These are phyloP conservation scores for Creontiades dilutus DNA, from an alignment of 2,888 invertebrate genomes.

Conservation along the genomic window DNA sequence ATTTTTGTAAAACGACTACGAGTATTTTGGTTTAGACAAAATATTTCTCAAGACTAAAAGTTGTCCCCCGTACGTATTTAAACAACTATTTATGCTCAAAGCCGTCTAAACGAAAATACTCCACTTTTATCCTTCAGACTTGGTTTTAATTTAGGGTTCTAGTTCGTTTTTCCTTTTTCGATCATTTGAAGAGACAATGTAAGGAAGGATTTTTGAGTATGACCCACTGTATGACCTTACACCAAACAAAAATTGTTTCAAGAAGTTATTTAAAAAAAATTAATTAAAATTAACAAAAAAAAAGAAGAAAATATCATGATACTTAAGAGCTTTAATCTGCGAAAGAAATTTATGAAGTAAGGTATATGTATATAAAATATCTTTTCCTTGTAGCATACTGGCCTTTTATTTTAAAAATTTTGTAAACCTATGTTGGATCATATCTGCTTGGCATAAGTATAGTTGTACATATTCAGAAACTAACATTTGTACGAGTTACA, in stretches of 20 bases:
- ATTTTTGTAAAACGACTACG: constrained; percentile 33
- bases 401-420: constrained; percentile 72
- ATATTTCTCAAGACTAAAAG: constrained; percentile 62
- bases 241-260: constrained; percentile 57
- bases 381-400: constrained; percentile 74
- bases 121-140: neutral
- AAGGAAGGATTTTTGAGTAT: neutral
- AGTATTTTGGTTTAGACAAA: constrained; percentile 66
- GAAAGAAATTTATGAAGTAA: constrained; percentile 72
- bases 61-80: constrained; percentile 59
- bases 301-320: constrained; percentile 74
- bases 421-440: constrained; percentile 72
- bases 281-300: constrained; percentile 53
- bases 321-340: constrained; percentile 75
- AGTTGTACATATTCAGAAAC: constrained; percentile 73
- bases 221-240: constrained; percentile 51
- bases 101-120: constrained; percentile 68
- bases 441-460: constrained; percentile 73
- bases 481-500: constrained; percentile 74
- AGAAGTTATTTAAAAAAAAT: constrained; percentile 52
- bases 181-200: neutral
- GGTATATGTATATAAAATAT: constrained; percentile 74
- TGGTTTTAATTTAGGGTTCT: neutral
- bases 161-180: neutral
- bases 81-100: constrained; percentile 70